Base-by-base conservation (phyloP, 2,888 invertebrate species). In the Brachypterus glaber region DNA sequence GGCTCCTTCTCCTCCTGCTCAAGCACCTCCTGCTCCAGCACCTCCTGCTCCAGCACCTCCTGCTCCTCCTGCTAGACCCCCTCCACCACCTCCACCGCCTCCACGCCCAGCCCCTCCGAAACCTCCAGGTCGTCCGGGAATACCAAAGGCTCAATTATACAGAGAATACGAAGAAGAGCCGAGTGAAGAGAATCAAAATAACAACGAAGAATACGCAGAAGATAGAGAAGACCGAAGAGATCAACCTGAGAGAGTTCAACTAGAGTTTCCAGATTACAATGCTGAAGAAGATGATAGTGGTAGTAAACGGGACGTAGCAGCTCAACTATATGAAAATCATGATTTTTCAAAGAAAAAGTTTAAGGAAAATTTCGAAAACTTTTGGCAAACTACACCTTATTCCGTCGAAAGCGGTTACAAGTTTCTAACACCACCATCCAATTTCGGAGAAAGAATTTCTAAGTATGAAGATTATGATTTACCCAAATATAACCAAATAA, bases 401-500 rank as follows among this genome's bases (percentile, higher is more conserved):
- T 48, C 51, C 4, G 45, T 47, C 3, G 48, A 51, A 11, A 41
- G 51, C 36, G 58, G 59, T n/a, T 59, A 58, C 44, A 58, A 56
- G 39, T 59, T 50, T 35, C 41, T 57, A 12, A 41, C 52, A 1
- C 49, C 51, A 5, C 53, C 51, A 21, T 42, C 12, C 5, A 4
- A 8, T 7, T 5, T 4, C 8, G 7, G 12, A 9, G 33, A 37
- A 41, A 27, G 17, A 12, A 30, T 42, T 15, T 44, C 51, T 1
- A 51, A 47, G 25, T 47, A 53, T 21, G 51, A 55, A 36, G 54
- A 53, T 24, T 40, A 49, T 17, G 31, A 44, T 27, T 18, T 46
- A n/a, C 44, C 42, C 2, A 52, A 48, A 36, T 39, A 46, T 15
- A 47, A 48, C 24, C 44, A 41, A 24, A 45, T 47, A 17, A 31